Conservation (phyloP, 2,888 invertebrate genomes). For the Chrysolina americana region DNA sequence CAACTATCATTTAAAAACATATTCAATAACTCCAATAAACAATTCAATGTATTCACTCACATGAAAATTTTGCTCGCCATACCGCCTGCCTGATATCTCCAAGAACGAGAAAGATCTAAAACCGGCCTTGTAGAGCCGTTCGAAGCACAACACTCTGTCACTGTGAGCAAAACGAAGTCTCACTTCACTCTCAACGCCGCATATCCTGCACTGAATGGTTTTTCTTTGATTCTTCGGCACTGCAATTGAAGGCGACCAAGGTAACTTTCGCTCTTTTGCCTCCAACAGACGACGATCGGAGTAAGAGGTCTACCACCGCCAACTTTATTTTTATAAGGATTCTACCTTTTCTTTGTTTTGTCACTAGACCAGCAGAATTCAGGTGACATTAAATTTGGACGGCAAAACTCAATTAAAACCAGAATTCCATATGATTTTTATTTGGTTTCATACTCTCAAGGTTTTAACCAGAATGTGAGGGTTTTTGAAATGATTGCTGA, state of each 20-base stretch:
- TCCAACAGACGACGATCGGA: conserved; percentile 47
- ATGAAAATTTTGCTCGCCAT: conserved; percentile 29
- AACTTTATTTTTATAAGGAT: conserved; percentile 59
- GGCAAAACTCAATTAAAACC: no score
- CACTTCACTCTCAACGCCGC: conserved; percentile 49
- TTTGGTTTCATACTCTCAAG: no score
- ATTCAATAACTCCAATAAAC: not conserved
- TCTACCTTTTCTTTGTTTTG: conserved; percentile 37
- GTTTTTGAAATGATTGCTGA: no score
- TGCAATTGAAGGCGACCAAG: conserved; percentile 41
- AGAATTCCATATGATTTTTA: no score
- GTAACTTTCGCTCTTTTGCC: conserved; percentile 58
- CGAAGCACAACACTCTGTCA: conserved; percentile 42
- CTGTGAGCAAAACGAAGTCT: conserved; percentile 38
- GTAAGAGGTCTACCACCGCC: conserved; percentile 60
- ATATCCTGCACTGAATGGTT: conserved; percentile 39
- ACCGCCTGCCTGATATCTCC: conserved; percentile 24
- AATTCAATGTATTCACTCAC: conserved; percentile 28
- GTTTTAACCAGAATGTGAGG: no score
- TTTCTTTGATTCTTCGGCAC: conserved; percentile 20
- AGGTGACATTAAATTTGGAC: not conserved
- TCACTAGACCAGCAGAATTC: conserved; percentile 12
- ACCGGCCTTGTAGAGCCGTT: conserved; percentile 32
- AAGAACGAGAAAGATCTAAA: conserved; percentile 11
- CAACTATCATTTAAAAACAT: not conserved